These are phyloP conservation scores for Vidua macroura DNA, from an alignment of 2,113 vertebrate species.

Conservation along the genomic window DNA sequence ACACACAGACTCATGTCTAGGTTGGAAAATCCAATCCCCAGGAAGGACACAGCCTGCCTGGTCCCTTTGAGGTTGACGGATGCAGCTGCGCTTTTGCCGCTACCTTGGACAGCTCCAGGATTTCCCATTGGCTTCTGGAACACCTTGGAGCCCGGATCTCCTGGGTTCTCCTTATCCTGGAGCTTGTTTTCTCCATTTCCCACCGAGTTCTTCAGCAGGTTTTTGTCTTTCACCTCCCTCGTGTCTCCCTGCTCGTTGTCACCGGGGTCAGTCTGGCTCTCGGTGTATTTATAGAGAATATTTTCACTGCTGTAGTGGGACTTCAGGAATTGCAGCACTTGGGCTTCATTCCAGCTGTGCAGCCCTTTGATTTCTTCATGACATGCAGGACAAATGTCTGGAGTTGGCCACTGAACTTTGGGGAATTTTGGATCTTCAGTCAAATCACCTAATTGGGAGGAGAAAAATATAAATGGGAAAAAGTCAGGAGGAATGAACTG, in stretches of 20 bases:
- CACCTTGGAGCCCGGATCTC: neutral
- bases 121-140: neutral
- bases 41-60: conserved; percentile 67
- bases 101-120: neutral
- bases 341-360: conserved; percentile 83
- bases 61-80: neutral
- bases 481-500: neutral
- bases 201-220: neutral
- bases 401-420: conserved; percentile 89
- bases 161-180: neutral
- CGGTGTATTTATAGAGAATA: conserved; percentile 72
- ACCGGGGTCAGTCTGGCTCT: neutral
- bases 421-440: conserved; percentile 91
- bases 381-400: conserved; percentile 85
- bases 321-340: conserved; percentile 84
- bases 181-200: neutral
- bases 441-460: conserved; percentile 76
- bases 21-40: conserved; percentile 87
- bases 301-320: conserved; percentile 79
- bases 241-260: neutral
- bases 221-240: neutral
- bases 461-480: neutral
- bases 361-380: conserved; percentile 85
- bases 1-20: conserved; percentile 97
- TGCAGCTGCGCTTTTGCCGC: neutral